phyloP scores from a whole-genome alignment of 2,797 vertebrate species.

The Acestrorhynchus altus region DNA sequence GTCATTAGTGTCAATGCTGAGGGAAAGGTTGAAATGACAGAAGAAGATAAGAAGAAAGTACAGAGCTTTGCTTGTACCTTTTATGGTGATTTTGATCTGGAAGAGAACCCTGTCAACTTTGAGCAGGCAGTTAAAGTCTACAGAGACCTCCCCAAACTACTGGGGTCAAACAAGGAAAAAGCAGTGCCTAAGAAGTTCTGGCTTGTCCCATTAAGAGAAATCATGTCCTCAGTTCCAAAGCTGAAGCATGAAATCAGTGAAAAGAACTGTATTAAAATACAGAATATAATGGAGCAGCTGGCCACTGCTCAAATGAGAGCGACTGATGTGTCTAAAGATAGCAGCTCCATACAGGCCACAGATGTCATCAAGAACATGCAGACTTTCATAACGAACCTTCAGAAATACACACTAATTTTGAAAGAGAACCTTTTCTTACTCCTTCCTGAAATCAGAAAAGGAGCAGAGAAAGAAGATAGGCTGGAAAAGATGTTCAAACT shows the following conservation, averaged over 20 bases:
- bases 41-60: slow-evolving; percentile 1
- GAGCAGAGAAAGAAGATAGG: neutral
- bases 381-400: neutral
- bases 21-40: neutral
- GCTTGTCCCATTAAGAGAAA: neutral
- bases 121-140: neutral
- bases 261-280: neutral
- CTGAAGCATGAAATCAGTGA: neutral
- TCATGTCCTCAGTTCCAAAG: neutral
- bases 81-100: neutral
- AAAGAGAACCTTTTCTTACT: neutral
- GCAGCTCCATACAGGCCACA: neutral
- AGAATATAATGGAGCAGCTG: neutral
- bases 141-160: neutral
- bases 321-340: neutral
- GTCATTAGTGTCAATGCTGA: neutral
- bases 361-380: neutral
- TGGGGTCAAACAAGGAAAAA: neutral
- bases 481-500: slow-evolving; percentile 3
- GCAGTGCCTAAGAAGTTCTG: slow-evolving; percentile 3
- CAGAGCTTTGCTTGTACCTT: slow-evolving; percentile 1
- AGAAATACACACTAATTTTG: neutral
- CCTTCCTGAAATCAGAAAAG: neutral
- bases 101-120: neutral
- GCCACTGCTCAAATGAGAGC: neutral